Evolutionary conservation across 1,140 invertebrate species (phyloP).

Genomic region (Drosophila erecta): DNA sequence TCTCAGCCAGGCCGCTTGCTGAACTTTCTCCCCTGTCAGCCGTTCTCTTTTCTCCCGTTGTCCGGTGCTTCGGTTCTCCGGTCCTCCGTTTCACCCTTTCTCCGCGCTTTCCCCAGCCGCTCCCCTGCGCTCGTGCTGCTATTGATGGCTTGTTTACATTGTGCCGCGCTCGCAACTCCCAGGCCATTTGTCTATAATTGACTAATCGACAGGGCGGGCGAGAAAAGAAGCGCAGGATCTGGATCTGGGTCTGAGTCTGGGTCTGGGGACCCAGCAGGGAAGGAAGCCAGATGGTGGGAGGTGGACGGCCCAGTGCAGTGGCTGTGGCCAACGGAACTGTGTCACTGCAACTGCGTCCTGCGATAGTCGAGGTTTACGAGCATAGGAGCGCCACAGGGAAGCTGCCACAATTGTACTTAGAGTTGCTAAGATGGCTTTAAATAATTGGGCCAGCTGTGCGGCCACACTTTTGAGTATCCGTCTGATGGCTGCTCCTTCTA

Average conservation of each 20-base stretch:
- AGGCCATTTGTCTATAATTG: slow-evolving; percentile 79
- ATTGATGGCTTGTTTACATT: slow-evolving; percentile 80
- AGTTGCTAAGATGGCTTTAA: too few species aligned
- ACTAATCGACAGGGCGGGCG: slow-evolving; percentile 73
- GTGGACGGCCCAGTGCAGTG: slow-evolving; percentile 1
- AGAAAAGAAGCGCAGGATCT: slow-evolving; percentile 10
- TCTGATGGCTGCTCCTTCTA: slow-evolving; percentile 2
- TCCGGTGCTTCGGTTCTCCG: too few species aligned
- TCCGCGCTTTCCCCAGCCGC: neutral
- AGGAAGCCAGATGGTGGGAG: neutral
- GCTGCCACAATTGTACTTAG: neutral
- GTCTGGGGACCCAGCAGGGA: neutral
- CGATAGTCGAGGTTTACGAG: neutral
- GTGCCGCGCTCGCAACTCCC: slow-evolving; percentile 59
- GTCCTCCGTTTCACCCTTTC: neutral
- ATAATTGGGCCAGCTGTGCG: too few species aligned
- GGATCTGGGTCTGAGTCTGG: neutral
- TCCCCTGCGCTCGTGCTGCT: slow-evolving; percentile 35
- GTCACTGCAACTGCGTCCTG: slow-evolving; percentile 37
- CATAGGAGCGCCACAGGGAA: neutral
- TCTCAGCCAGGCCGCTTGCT: slow-evolving; percentile 51
- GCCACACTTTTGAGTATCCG: too few species aligned
- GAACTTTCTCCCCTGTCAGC: neutral
- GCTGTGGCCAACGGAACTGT: slow-evolving; percentile 44
- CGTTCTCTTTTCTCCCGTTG: too few species aligned